Evolutionary conservation across 1,140 invertebrate species (phyloP).

Genomic region (Mercenaria mercenaria): DNA sequence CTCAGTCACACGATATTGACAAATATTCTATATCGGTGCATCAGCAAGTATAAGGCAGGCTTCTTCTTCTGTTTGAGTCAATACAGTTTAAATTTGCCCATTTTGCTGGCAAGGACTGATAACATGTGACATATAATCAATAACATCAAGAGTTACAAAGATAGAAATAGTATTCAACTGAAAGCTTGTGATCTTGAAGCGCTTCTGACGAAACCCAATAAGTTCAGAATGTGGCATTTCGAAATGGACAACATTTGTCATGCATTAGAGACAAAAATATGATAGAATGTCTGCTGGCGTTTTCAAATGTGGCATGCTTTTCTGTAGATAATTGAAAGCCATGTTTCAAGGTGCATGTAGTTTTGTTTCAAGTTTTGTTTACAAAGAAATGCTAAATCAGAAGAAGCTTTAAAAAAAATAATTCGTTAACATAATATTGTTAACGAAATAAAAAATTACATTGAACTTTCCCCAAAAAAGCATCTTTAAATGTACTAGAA

Average conservation of each 20-base stretch:
- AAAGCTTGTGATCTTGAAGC: not conserved
- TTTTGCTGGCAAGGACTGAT: not conserved
- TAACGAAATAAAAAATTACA: too few relatives aligned
- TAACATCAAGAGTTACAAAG: not conserved
- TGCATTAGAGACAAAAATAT: too few relatives aligned
- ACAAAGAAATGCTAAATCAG: too few relatives aligned
- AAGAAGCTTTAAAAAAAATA: too few relatives aligned
- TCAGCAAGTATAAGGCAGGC: not conserved
- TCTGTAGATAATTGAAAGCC: too few relatives aligned
- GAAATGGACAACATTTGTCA: not conserved
- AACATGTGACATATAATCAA: conserved; percentile 6
- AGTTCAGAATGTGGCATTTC: not conserved
- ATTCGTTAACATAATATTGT: too few relatives aligned
- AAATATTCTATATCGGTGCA: not conserved
- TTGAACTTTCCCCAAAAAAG: too few relatives aligned
- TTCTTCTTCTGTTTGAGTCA: not conserved
- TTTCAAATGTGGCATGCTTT: too few relatives aligned
- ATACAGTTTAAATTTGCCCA: conserved; percentile 19
- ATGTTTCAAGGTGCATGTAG: too few relatives aligned
- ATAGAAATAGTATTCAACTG: not conserved
- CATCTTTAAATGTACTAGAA: too few relatives aligned
- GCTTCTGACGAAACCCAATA: not conserved
- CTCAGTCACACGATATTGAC: not conserved
- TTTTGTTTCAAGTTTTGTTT: too few relatives aligned
- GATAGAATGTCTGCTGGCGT: too few relatives aligned